phyloP scores from a whole-genome alignment of 2,113 vertebrate genomes.

The Bubo blakistoni region DNA sequence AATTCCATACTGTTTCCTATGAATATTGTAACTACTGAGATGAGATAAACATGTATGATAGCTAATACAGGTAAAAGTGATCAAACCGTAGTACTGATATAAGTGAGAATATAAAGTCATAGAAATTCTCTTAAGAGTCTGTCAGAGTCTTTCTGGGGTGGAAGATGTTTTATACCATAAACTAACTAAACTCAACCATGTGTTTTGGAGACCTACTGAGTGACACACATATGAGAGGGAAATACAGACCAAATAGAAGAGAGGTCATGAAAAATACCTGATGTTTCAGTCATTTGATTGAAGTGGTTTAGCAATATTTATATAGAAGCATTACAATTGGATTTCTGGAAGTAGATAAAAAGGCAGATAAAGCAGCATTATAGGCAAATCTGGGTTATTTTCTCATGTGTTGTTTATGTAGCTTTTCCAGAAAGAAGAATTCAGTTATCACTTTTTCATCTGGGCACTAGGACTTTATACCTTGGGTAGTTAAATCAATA shows the following conservation, averaged over 20 bases:
- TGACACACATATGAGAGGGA: not conserved
- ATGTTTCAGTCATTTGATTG: not conserved
- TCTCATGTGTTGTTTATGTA: not conserved
- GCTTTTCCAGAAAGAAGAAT: not conserved
- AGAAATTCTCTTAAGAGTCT: not conserved
- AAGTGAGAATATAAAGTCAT: not conserved
- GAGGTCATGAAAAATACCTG: not conserved
- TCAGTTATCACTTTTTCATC: not conserved
- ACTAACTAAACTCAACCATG: not conserved
- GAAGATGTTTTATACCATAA: not conserved
- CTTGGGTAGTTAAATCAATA: not conserved
- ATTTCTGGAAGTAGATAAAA: not conserved
- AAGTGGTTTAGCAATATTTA: not conserved
- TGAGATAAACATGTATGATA: not conserved
- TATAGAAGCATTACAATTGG: not conserved
- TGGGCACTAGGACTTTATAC: not conserved
- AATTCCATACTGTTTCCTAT: not conserved
- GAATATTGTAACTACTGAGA: not conserved
- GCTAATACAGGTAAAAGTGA: not conserved
- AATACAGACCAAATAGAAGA: not conserved
- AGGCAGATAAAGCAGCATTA: not conserved
- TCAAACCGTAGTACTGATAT: accelerated
- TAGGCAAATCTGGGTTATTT: not conserved
- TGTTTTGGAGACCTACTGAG: not conserved
- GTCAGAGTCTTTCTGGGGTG: not conserved